These are phyloP conservation scores for Leptodactylus fallax DNA, from an alignment of 2,797 vertebrate species.

Conservation along the genomic window DNA sequence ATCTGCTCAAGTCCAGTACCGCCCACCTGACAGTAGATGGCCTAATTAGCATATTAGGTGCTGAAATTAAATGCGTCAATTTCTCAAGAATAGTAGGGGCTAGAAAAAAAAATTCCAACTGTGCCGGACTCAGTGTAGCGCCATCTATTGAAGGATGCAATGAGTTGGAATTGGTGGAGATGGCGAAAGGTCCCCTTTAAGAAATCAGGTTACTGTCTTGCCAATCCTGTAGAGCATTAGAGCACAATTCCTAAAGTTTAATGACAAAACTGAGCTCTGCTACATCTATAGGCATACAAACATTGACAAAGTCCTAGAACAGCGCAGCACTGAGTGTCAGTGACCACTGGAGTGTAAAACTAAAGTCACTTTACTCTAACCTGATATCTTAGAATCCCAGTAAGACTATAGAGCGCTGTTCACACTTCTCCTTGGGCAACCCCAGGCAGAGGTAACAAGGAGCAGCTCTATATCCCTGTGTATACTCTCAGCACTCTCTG, in stretches of 20 bases:
- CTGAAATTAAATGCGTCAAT: too few species aligned
- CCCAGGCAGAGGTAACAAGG: constrained; percentile 1
- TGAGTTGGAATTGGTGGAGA: too few species aligned
- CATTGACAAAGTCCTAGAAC: neutral
- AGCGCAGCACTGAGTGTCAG: neutral
- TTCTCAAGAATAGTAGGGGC: too few species aligned
- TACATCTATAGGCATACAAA: neutral
- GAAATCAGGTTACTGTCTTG: too few species aligned
- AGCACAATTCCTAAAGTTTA: neutral
- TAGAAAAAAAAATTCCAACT: too few species aligned
- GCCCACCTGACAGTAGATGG: too few species aligned
- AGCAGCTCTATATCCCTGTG: constrained; percentile 2
- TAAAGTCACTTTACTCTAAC: neutral
- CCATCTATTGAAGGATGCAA: too few species aligned
- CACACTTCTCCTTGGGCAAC: constrained; percentile 37
- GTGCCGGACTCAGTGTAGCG: too few species aligned
- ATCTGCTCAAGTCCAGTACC: too few species aligned
- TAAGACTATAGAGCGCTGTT: neutral
- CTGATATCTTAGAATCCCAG: neutral
- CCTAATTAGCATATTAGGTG: too few species aligned
- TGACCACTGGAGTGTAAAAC: constrained; percentile 1
- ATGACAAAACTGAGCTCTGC: neutral
- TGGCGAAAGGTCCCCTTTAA: too few species aligned
- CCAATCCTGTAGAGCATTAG: too few species aligned
- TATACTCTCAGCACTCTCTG: neutral